A percentile compares a stretch with the other conserved stretches of the same genome.
These are phyloP conservation scores for Mystacornis crossleyi DNA, from an alignment of 2,113 vertebrate species.

Conservation along the genomic window DNA sequence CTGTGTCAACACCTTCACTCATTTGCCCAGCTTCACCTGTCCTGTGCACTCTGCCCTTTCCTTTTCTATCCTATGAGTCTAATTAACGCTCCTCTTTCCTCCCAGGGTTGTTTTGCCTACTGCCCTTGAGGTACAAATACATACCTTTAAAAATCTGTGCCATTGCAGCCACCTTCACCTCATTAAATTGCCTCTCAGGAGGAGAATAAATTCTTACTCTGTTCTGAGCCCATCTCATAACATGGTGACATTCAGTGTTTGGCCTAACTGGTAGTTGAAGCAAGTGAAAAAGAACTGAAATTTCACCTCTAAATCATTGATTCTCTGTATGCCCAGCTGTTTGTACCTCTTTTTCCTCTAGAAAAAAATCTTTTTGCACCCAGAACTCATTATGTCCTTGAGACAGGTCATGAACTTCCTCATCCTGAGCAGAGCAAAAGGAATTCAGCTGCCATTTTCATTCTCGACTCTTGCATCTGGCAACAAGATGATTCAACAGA, in stretches of 20 bases:
- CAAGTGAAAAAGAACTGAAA: background rate
- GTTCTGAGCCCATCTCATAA: background rate
- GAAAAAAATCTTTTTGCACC: background rate
- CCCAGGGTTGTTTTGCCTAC: background rate
- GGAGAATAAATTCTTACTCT: background rate
- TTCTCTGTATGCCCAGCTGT: background rate
- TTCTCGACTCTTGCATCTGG: background rate
- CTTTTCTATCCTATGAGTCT: background rate
- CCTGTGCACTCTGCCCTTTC: background rate
- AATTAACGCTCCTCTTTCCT: background rate
- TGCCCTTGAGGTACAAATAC: background rate
- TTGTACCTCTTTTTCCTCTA: background rate
- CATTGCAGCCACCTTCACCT: background rate
- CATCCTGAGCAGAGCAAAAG: background rate
- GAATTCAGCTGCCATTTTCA: background rate
- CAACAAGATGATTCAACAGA: background rate
- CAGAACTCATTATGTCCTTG: background rate
- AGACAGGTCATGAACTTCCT: background rate
- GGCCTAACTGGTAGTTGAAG: background rate
- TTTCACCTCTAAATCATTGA: background rate
- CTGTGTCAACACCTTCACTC: background rate
- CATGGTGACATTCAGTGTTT: background rate
- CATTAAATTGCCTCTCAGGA: background rate
- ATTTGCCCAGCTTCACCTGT: background rate
- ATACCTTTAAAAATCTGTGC: background rate